Evolutionary conservation across 2,888 invertebrate genomes (phyloP).

Genomic region (Drosophila anomalipes): DNA sequence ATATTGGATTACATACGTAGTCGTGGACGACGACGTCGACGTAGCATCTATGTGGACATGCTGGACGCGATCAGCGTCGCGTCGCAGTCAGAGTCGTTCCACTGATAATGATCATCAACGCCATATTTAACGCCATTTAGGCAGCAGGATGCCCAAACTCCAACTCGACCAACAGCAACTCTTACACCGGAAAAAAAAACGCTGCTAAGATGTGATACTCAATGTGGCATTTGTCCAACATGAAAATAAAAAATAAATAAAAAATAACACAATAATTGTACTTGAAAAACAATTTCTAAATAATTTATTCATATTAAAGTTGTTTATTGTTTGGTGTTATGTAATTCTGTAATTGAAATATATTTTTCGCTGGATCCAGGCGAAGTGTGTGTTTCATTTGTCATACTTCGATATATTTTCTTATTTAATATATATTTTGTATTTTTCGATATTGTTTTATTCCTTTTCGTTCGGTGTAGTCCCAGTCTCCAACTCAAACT

Average conservation of each 20-base stretch:
- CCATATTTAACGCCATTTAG: slow-evolving; percentile 80
- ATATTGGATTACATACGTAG: slow-evolving; percentile 69
- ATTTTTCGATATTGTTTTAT: neutral
- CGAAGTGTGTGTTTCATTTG: neutral
- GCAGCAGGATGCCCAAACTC: slow-evolving; percentile 59
- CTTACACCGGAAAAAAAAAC: slow-evolving; percentile 3
- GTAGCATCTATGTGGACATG: slow-evolving; percentile 23
- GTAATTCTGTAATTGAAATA: neutral
- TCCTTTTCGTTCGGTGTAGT: neutral
- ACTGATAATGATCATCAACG: slow-evolving; percentile 75
- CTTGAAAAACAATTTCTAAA: neutral
- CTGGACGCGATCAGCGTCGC: slow-evolving; percentile 23
- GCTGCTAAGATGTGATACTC: neutral
- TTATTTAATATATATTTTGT: neutral
- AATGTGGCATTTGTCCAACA: neutral
- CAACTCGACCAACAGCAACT: slow-evolving; percentile 19
- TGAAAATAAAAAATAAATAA: neutral
- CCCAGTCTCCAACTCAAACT: neutral
- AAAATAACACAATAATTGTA: neutral
- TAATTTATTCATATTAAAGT: neutral
- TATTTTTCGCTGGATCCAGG: neutral
- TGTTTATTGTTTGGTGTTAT: neutral
- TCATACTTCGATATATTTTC: neutral
- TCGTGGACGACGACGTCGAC: slow-evolving; percentile 26
- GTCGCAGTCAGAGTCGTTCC: slow-evolving; percentile 38